Evolutionary conservation across 2,797 vertebrate species (phyloP), one percentile per base, ranked within the genome.

Genomic region (Holocentrus rufus): DNA sequence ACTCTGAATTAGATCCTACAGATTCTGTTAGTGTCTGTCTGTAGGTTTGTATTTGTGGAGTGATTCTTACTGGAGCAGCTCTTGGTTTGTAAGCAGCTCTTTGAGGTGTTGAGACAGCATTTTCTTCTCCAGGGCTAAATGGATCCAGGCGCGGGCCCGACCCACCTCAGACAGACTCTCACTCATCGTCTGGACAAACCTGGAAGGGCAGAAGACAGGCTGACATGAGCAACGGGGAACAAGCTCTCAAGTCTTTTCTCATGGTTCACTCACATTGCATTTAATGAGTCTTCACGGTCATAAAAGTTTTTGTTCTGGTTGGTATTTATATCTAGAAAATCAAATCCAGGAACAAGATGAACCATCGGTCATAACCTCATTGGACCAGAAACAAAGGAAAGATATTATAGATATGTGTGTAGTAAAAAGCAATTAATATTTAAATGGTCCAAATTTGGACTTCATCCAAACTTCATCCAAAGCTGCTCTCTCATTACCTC

Each of bases 61-160:
- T 22, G 22, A 36, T 13, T 67, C 90, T 92, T 91, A 98, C 98
- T 95, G 96, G 77, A 97, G 94, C 83, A 99, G 95, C 22, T 90
- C 90, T 65, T 97, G 96, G 89, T 97, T 95, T 31, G 94, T 95
- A 20, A 99, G 95, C 77, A 99, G 90, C 87, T 98, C 96, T 90
- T 97, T 98, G 44, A 99, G 95, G 75, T 99, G 96, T 67, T 97
- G 97, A 15, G 98, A 98, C 18, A 99, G 88, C 73, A 97, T 94
- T 83, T 99, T 99, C 91, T 99, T 99, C 90, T 99, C 98, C 79
- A 99, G 92, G 58, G 97, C 97, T 82, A 99, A 87, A 31, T 97
- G 93, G 78, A 99, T 97, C 98, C 98, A 99, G 5, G 97, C 97
- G 63, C 96, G 94, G 39, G 97, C 96, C 79, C 96, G 94, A 18